Evolutionary conservation across 2,113 vertebrate species (phyloP).

Genomic region (Pseudorhombus dupliciocellatus): DNA sequence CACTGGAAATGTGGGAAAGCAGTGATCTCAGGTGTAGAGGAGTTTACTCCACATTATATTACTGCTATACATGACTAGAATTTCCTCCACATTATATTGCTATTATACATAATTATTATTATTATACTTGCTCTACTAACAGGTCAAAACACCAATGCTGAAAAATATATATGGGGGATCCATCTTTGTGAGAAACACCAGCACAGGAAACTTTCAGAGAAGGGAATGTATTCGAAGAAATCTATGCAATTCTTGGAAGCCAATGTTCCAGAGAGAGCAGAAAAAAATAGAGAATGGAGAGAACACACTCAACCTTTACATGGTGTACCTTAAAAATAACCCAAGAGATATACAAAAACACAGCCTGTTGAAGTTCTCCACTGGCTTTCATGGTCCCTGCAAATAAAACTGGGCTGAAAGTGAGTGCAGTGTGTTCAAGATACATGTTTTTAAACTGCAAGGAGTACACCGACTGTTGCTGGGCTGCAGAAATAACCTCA

Average conservation of each 20-base stretch:
- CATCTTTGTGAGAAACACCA: background rate
- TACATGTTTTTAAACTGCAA: background rate
- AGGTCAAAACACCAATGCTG: too few relatives aligned
- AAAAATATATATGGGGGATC: background rate
- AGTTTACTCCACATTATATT: background rate
- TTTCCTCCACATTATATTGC: background rate
- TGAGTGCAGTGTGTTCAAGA: background rate
- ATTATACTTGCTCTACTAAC: too few relatives aligned
- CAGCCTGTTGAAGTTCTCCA: background rate
- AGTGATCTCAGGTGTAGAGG: background rate
- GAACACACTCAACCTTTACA: background rate
- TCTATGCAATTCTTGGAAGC: background rate
- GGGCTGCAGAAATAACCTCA: background rate
- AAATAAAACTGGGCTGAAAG: background rate
- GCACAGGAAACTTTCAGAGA: background rate
- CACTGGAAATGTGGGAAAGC: background rate
- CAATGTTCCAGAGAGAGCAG: background rate
- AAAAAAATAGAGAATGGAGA: background rate
- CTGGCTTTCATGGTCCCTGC: background rate
- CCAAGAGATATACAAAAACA: background rate
- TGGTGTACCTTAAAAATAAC: background rate
- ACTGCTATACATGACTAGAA: too few relatives aligned
- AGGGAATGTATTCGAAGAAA: background rate
- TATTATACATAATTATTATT: too few relatives aligned
- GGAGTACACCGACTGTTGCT: background rate